Base-by-base conservation (phyloP, 2,113 vertebrate species). In the Nibea albiflora region DNA sequence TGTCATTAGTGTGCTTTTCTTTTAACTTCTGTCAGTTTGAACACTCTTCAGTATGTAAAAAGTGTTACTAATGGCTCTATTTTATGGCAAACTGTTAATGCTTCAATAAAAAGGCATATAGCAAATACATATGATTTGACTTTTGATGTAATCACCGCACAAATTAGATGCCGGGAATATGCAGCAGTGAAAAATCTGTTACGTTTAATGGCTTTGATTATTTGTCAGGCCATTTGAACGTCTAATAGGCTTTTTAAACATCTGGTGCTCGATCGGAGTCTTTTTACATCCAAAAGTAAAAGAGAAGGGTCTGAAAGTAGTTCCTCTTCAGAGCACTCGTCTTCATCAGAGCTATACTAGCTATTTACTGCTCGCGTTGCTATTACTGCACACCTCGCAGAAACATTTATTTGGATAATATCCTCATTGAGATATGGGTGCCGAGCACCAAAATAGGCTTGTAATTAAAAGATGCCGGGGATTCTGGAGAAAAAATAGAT, bases 401-500 rank as follows among this genome's bases (percentile, higher is more conserved):
- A 88, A 70, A 66, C 89, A 80, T 91, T 92, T 80, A 87, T 88
- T 88, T 85, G 22, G 74, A 87, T 85, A 87, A 90, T 81, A 76
- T 68, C 82, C 83, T 92, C 83, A 79, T 56, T 60, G 57, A 87
- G 86, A 88, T 8, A 31, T 64, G 62, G 5, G 31, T 64, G 71
- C 65, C 10, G 26, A 74, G 85, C 76, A 66, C 82, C 62, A 75
- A 87, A 88, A 93, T 80, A 80, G 86, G 73, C 80, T 76, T 26
- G 66, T 88, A 91, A 93, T 94, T 92, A 92, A 92, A 91, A 91
- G 79, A 75, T 84, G 86, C 81, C 14, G 56, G 69, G 68, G 75
- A 83, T 86, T 85, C 69, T 76, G 58, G 73, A 61, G 76, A 61
- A 82, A 35, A 73, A 74, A 76, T 49, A 65, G 28, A 47, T 16